phyloP scores from a whole-genome alignment of 2,113 vertebrate genomes.

The Cervus canadensis region DNA sequence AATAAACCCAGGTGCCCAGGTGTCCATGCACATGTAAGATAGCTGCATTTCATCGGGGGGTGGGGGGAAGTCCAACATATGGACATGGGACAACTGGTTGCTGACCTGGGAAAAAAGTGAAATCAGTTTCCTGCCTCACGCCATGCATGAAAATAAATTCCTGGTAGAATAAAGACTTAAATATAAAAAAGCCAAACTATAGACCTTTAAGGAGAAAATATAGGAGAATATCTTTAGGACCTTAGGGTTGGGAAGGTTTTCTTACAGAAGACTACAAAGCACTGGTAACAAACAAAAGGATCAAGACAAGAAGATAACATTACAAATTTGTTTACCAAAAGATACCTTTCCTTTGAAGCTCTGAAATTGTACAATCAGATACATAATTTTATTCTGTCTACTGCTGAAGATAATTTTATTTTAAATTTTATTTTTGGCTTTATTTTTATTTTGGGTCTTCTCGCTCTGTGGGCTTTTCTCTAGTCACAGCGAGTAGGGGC shows the following conservation, averaged over 20 bases:
- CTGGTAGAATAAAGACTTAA: background rate
- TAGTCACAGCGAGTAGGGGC: background rate
- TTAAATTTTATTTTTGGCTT: background rate
- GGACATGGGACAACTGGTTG: background rate
- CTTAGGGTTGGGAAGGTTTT: background rate
- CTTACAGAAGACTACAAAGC: background rate
- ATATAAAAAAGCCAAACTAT: background rate
- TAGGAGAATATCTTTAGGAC: background rate
- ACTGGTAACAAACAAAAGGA: background rate
- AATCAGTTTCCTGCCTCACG: background rate
- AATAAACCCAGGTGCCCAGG: background rate
- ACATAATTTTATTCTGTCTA: background rate
- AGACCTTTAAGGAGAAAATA: background rate
- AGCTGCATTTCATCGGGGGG: background rate
- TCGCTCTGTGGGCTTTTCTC: background rate
- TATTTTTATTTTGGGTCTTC: background rate
- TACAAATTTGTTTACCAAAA: background rate
- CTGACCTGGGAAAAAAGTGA: background rate
- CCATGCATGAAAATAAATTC: background rate
- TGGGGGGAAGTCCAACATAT: background rate
- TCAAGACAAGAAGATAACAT: background rate
- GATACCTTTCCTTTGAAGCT: background rate
- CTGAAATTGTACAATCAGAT: background rate
- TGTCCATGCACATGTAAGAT: background rate
- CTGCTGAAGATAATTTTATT: background rate